These are phyloP conservation scores for Myripristis jacobus DNA, from an alignment of 2,797 vertebrate genomes.

Conservation along the genomic window DNA sequence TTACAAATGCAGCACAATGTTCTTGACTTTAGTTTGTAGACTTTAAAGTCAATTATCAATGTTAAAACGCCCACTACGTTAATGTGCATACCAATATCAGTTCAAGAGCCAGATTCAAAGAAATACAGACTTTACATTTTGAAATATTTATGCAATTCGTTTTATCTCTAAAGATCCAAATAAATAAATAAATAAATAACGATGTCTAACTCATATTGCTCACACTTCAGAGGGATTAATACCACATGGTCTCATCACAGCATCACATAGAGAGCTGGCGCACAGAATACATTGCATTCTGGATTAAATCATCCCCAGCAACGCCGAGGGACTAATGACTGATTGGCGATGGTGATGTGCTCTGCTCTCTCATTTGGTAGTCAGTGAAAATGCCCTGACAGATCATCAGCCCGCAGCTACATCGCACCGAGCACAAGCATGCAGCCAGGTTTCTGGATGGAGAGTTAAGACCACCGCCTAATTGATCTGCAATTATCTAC, in stretches of 20 bases:
- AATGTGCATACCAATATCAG: not conserved
- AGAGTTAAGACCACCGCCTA: slow-evolving; percentile 46
- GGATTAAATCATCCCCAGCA: slow-evolving; percentile 8
- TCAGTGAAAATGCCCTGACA: slow-evolving; percentile 24
- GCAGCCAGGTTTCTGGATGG: slow-evolving; percentile 27
- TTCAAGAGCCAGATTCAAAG: not conserved
- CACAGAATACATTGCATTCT: not conserved
- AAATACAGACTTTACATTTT: not conserved
- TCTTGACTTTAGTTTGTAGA: not conserved
- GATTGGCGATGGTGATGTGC: slow-evolving; percentile 13
- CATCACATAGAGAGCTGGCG: slow-evolving; percentile 24
- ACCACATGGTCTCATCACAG: slow-evolving; percentile 52
- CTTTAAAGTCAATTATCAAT: not conserved
- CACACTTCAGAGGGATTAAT: slow-evolving; percentile 19
- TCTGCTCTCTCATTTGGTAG: slow-evolving; percentile 3
- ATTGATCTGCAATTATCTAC: slow-evolving; percentile 57
- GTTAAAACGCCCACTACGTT: not conserved
- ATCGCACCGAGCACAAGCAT: slow-evolving; percentile 17
- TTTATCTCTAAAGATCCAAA: not conserved
- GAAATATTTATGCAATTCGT: not conserved
- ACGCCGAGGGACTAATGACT: slow-evolving; percentile 23
- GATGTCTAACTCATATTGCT: not conserved
- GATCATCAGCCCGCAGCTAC: slow-evolving; percentile 25
- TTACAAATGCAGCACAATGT: too few species aligned
- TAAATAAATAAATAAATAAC: too few species aligned